phyloP scores from a whole-genome alignment of 2,797 vertebrate genomes.

The Dicrostonyx torquatus region DNA sequence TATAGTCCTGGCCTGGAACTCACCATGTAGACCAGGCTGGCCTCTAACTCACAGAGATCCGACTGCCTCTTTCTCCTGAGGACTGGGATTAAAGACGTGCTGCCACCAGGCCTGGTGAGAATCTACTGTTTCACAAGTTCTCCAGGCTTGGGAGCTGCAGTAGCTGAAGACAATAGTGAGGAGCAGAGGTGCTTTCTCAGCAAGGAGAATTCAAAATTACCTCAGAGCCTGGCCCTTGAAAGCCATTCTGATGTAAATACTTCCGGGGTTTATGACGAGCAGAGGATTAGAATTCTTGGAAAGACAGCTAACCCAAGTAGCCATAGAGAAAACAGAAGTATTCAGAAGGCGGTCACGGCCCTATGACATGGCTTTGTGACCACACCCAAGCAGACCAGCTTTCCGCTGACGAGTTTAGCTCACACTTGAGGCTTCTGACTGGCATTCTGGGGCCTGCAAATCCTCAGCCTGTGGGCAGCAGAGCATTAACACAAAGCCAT shows the following conservation, averaged over 20 bases:
- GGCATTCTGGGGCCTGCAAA: background rate
- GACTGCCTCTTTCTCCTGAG: background rate
- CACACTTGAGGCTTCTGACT: background rate
- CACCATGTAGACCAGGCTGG: background rate
- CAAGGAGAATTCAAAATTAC: constrained; percentile 31
- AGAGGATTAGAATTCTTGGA: constrained; percentile 58
- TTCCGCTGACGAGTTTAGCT: background rate
- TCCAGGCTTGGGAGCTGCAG: background rate
- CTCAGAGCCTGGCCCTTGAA: constrained; percentile 33
- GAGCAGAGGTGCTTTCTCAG: constrained; percentile 48
- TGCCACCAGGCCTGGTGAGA: background rate
- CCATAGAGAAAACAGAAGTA: background rate
- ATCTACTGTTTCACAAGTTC: background rate
- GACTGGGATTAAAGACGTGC: background rate
- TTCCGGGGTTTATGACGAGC: constrained; percentile 5
- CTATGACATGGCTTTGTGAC: background rate
- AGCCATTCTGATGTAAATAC: constrained; percentile 47
- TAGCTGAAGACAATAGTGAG: background rate
- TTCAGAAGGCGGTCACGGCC: background rate
- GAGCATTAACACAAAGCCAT: background rate
- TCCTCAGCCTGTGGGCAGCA: background rate
- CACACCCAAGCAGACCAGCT: background rate
- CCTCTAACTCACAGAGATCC: background rate
- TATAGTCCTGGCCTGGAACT: background rate
- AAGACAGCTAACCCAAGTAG: constrained; percentile 18